These are phyloP conservation scores for Axea sp. DNA, from an alignment of 2,888 invertebrate genomes.

Conservation along the genomic window DNA sequence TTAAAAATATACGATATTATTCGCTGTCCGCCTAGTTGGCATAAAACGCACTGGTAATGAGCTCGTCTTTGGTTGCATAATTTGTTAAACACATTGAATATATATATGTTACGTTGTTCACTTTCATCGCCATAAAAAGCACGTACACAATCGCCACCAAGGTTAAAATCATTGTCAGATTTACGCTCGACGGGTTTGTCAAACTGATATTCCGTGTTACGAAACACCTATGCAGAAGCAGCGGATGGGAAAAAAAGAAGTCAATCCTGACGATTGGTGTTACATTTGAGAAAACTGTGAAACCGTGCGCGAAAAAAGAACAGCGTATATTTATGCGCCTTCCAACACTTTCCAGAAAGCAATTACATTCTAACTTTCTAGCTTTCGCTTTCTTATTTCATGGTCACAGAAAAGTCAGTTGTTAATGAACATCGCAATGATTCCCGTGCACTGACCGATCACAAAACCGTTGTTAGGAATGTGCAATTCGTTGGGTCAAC, in stretches of 20 bases:
- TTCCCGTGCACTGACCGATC: background rate
- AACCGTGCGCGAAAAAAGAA: no score
- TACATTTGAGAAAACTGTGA: no score
- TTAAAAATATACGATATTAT: no score
- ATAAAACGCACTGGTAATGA: background rate
- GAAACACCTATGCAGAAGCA: no score
- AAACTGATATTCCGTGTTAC: constrained; percentile 3
- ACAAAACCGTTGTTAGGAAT: constrained; percentile 1
- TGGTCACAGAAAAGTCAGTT: constrained; percentile 43
- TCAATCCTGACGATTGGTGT: no score
- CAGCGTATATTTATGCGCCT: no score
- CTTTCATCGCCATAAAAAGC: constrained; percentile 58
- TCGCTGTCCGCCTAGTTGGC: background rate
- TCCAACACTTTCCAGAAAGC: constrained; percentile 55
- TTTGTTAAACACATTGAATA: constrained; percentile 38
- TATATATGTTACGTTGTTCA: constrained; percentile 31
- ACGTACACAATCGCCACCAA: constrained; percentile 43
- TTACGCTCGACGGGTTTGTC: constrained; percentile 27
- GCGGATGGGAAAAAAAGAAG: no score
- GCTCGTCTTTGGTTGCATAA: constrained; percentile 39
- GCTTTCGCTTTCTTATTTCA: constrained; percentile 60
- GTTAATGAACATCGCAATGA: constrained; percentile 17
- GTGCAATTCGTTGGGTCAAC: constrained; percentile 34
- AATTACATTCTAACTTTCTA: constrained; percentile 58
- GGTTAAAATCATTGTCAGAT: constrained; percentile 53